Evolutionary conservation across 1,140 invertebrate species (phyloP), one percentile per base, ranked within the genome.

Genomic region (Ptiloglossa arizonensis): DNA sequence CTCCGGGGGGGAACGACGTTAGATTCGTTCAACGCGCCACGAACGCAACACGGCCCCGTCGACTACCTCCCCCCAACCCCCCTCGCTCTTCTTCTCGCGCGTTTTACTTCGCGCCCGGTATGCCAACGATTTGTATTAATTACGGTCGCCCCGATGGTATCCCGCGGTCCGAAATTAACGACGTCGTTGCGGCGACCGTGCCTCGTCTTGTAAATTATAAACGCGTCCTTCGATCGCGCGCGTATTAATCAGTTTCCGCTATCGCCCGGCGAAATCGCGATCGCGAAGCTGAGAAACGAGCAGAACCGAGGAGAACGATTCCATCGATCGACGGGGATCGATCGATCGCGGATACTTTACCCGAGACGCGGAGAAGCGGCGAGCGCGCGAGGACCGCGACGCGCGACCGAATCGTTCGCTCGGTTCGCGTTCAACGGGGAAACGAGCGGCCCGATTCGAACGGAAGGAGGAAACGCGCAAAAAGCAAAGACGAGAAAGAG

Each of bases 51-150:
- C 48, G 8, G 8, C 15, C 41, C 57, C 57, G 66, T 50, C 57
- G 22, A 67, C 67, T 50, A n/a, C 1, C 41, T 8, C 15, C 35
- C 17, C 13, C n/a, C n/a, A 22, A 22, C 48, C 8, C 29, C 32
- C 38, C 15, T 60, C 41, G n/a, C 17, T 54, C 24, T 35, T 35
- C 44, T 32, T 71, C 60, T 60, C 29, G 8, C 9, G 46, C 68
- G 62, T 82, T 79, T 82, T 77, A 41, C 81, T 70, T 62, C 66
- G 81, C 56, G 41, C 27, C 46, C 66, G 44, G 29, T 79, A 79
- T 59, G 56, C 50, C 80, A 63, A 70, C 69, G 62, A 84, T 84
- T 76, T 80, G 71, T 83, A 83, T 84, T 80, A 83, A 84, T 84
- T 83, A 84, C 67, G 69, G 76, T 57, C 82, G 66, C 60, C 64